Percentiles rank a stretch among this genome's conserved stretches.
phyloP scores from a whole-genome alignment of 2,113 vertebrate genomes.

The Apistogramma diplotaenia region DNA sequence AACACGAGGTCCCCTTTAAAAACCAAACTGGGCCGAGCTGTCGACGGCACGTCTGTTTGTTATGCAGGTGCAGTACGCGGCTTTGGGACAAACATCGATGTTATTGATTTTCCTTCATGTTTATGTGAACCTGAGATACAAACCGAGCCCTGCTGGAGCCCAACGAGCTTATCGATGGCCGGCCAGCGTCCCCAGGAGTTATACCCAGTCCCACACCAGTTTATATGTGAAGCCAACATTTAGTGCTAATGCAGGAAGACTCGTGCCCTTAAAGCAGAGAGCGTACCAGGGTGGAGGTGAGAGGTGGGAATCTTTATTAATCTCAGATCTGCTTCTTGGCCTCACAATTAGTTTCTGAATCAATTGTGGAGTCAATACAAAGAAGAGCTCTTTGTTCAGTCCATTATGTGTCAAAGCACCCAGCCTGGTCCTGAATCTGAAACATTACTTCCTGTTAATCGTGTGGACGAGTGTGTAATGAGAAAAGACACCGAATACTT shows the following conservation, averaged over 20 bases:
- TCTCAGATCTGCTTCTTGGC: neutral
- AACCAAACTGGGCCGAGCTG: neutral
- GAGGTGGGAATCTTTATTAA: neutral
- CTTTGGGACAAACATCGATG: neutral
- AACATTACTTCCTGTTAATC: neutral
- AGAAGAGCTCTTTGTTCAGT: neutral
- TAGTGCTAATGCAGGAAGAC: neutral
- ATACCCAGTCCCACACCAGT: neutral
- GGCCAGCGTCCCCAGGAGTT: neutral
- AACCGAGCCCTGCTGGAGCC: neutral
- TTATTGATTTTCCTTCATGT: neutral
- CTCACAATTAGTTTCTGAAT: neutral
- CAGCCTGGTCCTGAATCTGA: neutral
- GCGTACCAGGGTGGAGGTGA: rapidly evolving
- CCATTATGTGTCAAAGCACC: neutral
- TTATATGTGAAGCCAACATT: neutral
- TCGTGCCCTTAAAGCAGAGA: neutral
- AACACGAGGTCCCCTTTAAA: neutral
- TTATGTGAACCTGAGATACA: neutral
- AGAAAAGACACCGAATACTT: neutral
- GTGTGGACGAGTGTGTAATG: too few species aligned
- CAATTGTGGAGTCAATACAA: neutral
- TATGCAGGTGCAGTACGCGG: neutral
- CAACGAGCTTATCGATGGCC: neutral
- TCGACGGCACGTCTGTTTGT: neutral